Conservation (phyloP, 1,140 invertebrate genomes). For the Leptinotarsa lineolata region DNA sequence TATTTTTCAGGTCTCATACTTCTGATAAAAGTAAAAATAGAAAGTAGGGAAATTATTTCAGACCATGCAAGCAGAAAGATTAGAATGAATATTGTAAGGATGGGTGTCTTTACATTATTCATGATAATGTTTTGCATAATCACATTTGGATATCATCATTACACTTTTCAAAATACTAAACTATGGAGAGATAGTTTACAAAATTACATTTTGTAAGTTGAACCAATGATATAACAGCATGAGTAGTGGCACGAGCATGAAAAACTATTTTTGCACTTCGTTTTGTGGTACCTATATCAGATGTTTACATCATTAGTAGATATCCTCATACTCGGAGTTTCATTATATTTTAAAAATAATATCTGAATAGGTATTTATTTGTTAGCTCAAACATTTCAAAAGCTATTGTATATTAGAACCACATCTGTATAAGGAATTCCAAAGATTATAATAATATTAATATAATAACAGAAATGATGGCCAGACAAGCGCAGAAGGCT, state of each 20-base stretch:
- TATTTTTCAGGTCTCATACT: constrained; percentile 69
- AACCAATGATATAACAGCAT: neutral
- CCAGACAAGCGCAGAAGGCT: too few species aligned
- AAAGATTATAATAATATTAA: too few species aligned
- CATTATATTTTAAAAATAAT: too few species aligned
- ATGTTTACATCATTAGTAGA: too few species aligned
- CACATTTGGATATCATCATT: constrained; percentile 79
- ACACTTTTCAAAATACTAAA: constrained; percentile 75
- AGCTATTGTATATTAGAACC: too few species aligned
- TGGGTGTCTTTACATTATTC: constrained; percentile 75
- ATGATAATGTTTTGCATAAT: constrained; percentile 75
- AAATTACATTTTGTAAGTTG: constrained; percentile 79
- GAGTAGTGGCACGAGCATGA: neutral
- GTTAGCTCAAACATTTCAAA: too few species aligned
- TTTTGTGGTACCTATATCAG: too few species aligned
- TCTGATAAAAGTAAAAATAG: constrained; percentile 76
- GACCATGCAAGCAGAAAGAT: constrained; percentile 81
- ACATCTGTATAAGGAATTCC: too few species aligned
- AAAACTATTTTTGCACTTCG: neutral
- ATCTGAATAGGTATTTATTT: too few species aligned
- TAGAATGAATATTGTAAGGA: constrained; percentile 78
- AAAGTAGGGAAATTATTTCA: constrained; percentile 80
- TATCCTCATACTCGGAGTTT: too few species aligned
- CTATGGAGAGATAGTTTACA: constrained; percentile 77
- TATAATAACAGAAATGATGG: too few species aligned